phyloP scores from a whole-genome alignment of 2,888 invertebrate genomes.

The Parnassius smintheus region DNA sequence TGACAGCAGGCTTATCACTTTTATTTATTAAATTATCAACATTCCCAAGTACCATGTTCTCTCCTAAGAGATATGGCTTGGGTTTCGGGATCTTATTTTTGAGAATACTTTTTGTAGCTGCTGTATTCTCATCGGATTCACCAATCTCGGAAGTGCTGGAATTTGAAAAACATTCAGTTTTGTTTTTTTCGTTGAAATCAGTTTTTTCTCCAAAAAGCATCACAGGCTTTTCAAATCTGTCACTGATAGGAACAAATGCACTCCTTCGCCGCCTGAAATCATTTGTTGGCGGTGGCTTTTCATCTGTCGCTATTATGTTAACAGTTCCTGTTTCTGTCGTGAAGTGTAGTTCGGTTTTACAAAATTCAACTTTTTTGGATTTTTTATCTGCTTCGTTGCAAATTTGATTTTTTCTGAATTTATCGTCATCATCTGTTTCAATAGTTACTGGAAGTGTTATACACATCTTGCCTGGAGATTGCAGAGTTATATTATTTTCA shows the following conservation, averaged over 20 bases:
- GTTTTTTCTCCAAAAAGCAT: slow-evolving; percentile 83
- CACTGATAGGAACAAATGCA: slow-evolving; percentile 69
- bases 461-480: slow-evolving; percentile 65
- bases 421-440: slow-evolving; percentile 50
- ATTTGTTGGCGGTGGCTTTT: slow-evolving; percentile 91
- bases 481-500: slow-evolving; percentile 60
- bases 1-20: slow-evolving; percentile 35
- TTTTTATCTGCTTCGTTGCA: slow-evolving; percentile 69
- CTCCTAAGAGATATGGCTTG: slow-evolving; percentile 87
- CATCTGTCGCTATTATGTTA: slow-evolving; percentile 93
- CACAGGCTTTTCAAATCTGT: slow-evolving; percentile 77
- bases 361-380: slow-evolving; percentile 90
- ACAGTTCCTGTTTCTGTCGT: slow-evolving; percentile 92
- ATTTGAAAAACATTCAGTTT: slow-evolving; percentile 36
- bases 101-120: slow-evolving; percentile 85
- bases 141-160: slow-evolving; percentile 46
- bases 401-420: slow-evolving; percentile 42
- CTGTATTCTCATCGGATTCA: slow-evolving; percentile 70
- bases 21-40: slow-evolving; percentile 37
- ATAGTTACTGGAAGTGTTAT: slow-evolving; percentile 65
- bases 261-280: slow-evolving; percentile 87
- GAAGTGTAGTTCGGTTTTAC: slow-evolving; percentile 94
- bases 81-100: slow-evolving; percentile 88
- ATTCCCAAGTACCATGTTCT: slow-evolving; percentile 79
- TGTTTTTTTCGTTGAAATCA: slow-evolving; percentile 44